Evolutionary conservation across 2,888 invertebrate genomes (phyloP), one percentile per base, ranked within the genome.

Genomic region (Diogma glabrata): DNA sequence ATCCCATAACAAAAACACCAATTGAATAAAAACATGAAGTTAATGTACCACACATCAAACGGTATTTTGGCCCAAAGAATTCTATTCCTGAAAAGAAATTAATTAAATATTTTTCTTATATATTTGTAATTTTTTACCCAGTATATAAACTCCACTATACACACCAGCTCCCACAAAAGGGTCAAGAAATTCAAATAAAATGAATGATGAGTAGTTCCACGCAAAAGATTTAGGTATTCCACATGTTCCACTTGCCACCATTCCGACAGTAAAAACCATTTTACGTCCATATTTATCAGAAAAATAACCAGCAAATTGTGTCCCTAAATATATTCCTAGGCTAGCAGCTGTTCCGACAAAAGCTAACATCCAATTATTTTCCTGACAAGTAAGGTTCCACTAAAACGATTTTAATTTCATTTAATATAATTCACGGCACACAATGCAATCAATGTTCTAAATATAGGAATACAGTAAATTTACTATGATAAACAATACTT

Each of bases 271-370:
- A 53, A 70, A 58, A 22, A 67, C 58, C 24, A 62, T 65, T 52
- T 68, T 63, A 51, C 71, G 61, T 14, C 72, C 71, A 51, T 65
- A 69, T 54, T 71, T 71, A 58, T 45, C 45, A 14, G 45, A 45
- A n/a, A 45, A 2, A 9, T n/a, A 45, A 22, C 82, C 82, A 59
- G 79, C 73, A 57, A 80, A 72, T 26, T 79, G 78, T 58, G 81
- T 64, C 2, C 81, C 80, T 50, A 80, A 70, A 56, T 81, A 75
- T 68, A 80, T 78, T 46, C 81, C 82, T 26, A 76, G 61, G 62
- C 78, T 80, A 65, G 81, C 79, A 46, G 81, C 67, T 7, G 81
- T 81, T 36, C 82, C 82, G 57, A 82, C 78, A 59, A 82, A 60
- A 1, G 81, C 74, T 52, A 81, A 70, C 67, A 76, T 78, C 80